Evolutionary conservation across 2,113 vertebrate species (phyloP).

Genomic region (Pachyramphus minor): DNA sequence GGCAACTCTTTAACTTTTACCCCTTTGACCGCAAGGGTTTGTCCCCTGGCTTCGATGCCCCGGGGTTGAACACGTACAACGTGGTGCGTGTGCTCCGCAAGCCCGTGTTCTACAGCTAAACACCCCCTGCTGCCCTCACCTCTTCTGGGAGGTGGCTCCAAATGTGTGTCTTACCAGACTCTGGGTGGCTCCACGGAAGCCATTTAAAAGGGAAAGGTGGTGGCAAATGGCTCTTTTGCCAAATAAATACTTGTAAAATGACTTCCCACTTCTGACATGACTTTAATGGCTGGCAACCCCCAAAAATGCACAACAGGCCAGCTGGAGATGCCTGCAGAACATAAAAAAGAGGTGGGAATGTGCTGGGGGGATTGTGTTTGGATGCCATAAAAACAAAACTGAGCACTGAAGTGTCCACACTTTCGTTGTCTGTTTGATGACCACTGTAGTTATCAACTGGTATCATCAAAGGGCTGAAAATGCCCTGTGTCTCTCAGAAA

Average conservation of each 20-base stretch:
- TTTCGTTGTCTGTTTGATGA: neutral
- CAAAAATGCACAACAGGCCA: neutral
- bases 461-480: neutral
- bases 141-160: neutral
- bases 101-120: constrained; percentile 74
- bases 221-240: neutral
- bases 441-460: neutral
- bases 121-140: neutral
- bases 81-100: constrained; percentile 77
- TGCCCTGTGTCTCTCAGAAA: neutral
- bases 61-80: constrained; percentile 88
- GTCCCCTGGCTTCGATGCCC: constrained; percentile 87
- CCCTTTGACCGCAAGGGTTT: constrained; percentile 77
- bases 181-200: neutral
- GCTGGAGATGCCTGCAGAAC: neutral
- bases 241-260: neutral
- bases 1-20: constrained; percentile 88
- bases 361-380: neutral
- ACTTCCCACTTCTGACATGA: neutral
- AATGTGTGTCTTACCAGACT: neutral
- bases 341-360: neutral
- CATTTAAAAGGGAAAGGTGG: neutral
- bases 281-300: neutral
- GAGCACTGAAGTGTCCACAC: neutral
- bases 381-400: neutral